Percentiles rank a stretch among this genome's conserved stretches.
Evolutionary conservation across 2,797 vertebrate species (phyloP).

Genomic region (Furcifer pardalis): DNA sequence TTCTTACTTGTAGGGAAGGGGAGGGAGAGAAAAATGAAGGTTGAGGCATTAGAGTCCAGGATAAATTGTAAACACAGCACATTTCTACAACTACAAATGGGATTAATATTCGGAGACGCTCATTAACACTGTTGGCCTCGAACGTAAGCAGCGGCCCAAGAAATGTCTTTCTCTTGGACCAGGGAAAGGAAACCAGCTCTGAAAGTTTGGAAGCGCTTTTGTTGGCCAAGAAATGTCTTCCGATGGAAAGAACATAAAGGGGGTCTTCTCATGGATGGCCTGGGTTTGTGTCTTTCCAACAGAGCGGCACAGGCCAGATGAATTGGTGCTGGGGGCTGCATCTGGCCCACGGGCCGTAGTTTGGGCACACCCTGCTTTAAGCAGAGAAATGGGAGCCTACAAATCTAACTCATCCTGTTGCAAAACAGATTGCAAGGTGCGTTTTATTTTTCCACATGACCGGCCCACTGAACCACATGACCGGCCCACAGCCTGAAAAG

Average conservation of each 20-base stretch:
- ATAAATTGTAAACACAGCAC: constrained; percentile 12
- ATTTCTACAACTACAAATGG: not conserved
- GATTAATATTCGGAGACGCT: not conserved
- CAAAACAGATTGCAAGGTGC: too few species aligned
- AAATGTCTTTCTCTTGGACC: not conserved
- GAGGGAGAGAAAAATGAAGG: constrained; percentile 55
- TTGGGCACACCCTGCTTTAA: too few species aligned
- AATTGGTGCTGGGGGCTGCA: too few species aligned
- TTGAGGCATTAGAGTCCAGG: constrained; percentile 63
- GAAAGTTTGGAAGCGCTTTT: not conserved
- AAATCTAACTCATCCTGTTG: too few species aligned
- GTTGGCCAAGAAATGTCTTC: not conserved
- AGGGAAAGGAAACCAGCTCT: not conserved
- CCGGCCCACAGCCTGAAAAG: too few species aligned
- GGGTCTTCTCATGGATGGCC: not conserved
- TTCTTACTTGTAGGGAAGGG: constrained; percentile 58
- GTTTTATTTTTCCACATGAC: too few species aligned
- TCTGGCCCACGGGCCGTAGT: too few species aligned
- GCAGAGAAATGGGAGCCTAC: too few species aligned
- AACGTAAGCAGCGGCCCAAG: constrained; percentile 12
- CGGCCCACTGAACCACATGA: too few species aligned
- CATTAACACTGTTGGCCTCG: not conserved
- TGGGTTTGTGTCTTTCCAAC: not conserved
- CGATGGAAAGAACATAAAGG: not conserved
- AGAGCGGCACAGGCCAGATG: too few species aligned